Evolutionary conservation across 2,888 invertebrate genomes (phyloP).

Genomic region (Macrosiphum euphorbiae): DNA sequence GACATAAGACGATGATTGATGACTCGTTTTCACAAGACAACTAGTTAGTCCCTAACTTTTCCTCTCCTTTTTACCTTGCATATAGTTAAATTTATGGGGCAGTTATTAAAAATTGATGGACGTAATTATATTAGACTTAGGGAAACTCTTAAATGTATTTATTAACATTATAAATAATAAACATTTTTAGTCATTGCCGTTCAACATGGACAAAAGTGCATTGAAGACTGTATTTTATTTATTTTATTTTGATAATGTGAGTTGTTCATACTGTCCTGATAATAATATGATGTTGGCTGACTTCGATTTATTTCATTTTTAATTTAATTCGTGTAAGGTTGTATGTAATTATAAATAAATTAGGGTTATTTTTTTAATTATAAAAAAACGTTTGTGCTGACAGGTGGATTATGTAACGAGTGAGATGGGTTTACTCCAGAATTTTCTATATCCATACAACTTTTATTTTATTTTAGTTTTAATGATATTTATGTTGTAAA

Average conservation of each 20-base stretch:
- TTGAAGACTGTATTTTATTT: background rate
- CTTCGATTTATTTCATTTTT: background rate
- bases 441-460: background rate
- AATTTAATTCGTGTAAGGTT: background rate
- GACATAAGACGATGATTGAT: slow-evolving; percentile 61
- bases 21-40: slow-evolving; percentile 33
- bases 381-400: background rate
- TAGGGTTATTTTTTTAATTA: background rate
- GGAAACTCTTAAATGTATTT: background rate
- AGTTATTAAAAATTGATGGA: slow-evolving; percentile 38
- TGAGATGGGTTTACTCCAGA: background rate
- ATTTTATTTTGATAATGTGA: background rate
- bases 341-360: background rate
- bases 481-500: background rate
- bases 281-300: background rate
- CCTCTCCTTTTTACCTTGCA: background rate
- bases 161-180: background rate
- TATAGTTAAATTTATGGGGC: slow-evolving; percentile 3
- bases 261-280: background rate
- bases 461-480: background rate
- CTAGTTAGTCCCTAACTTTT: slow-evolving; percentile 52
- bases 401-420: background rate
- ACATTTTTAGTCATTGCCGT: background rate
- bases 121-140: background rate
- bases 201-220: background rate